Percentiles rank a stretch among this genome's conserved stretches.
phyloP scores from a whole-genome alignment of 2,888 invertebrate genomes.

The Amphipyra tragopoginis region DNA sequence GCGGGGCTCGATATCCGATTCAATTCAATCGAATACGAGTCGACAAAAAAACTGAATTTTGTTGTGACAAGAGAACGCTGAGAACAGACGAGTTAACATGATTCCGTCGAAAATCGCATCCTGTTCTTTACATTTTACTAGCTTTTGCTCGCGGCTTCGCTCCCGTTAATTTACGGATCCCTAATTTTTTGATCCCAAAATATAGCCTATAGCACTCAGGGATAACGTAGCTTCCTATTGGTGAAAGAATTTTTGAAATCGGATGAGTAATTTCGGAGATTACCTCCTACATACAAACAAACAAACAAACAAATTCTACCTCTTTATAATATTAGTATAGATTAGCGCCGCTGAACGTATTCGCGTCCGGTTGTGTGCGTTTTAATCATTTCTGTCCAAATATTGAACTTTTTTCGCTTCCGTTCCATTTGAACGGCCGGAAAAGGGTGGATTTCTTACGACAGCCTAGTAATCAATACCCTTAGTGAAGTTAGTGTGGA shows the following conservation, averaged over 20 bases:
- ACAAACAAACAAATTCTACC: too few species aligned
- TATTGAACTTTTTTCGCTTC: conserved; percentile 87
- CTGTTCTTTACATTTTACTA: conserved; percentile 84
- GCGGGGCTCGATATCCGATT: conserved; percentile 79
- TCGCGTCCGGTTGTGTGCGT: conserved; percentile 80
- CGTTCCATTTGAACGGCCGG: conserved; percentile 77
- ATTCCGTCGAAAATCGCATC: conserved; percentile 86
- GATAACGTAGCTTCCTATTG: too few species aligned
- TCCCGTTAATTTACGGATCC: too few species aligned
- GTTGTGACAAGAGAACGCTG: conserved; percentile 82
- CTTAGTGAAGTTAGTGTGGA: too few species aligned
- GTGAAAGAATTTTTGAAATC: too few species aligned
- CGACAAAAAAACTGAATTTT: conserved; percentile 64
- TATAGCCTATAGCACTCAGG: too few species aligned
- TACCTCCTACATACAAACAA: too few species aligned
- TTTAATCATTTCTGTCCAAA: conserved; percentile 87
- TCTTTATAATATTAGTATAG: too few species aligned
- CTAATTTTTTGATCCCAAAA: too few species aligned
- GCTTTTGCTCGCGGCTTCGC: too few species aligned
- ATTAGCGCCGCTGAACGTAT: conserved; percentile 80
- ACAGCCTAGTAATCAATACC: conserved; percentile 78
- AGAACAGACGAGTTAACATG: conserved; percentile 83
- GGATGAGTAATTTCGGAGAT: too few species aligned
- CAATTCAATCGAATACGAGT: conserved; percentile 71
- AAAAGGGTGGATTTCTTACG: conserved; percentile 79